Evolutionary conservation across 2,113 vertebrate genomes (phyloP).

Genomic region (Pipra filicauda): DNA sequence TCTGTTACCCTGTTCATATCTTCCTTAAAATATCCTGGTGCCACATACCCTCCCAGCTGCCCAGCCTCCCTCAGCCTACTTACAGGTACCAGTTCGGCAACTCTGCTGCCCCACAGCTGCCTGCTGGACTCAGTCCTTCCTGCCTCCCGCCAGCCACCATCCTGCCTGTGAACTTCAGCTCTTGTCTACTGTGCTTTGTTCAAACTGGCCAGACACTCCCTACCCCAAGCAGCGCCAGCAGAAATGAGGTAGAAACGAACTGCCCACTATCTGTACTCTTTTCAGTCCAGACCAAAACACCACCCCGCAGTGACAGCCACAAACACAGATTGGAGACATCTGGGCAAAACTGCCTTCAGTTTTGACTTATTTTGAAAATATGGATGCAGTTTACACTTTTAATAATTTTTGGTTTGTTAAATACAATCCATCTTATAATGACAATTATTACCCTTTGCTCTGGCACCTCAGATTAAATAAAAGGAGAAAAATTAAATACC

Average conservation of each 20-base stretch:
- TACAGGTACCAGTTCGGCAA: not conserved
- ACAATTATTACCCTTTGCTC: not conserved
- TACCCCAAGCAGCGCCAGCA: accelerated
- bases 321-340: not conserved
- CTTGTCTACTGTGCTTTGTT: not conserved
- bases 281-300: not conserved
- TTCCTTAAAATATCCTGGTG: not conserved
- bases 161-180: not conserved
- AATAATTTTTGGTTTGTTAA: not conserved
- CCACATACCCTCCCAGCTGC: not conserved
- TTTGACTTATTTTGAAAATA: not conserved
- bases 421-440: not conserved
- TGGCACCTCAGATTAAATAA: not conserved
- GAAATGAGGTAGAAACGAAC: not conserved
- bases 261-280: not conserved
- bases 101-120: accelerated
- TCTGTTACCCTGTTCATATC: not conserved
- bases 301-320: not conserved
- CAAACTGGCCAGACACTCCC: not conserved
- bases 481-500: not conserved
- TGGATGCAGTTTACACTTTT: not conserved
- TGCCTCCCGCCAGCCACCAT: not conserved
- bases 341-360: not conserved
- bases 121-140: not conserved
- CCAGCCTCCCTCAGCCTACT: not conserved